A percentile compares a stretch with the other conserved stretches of the same genome.
Evolutionary conservation across 1,140 invertebrate species (phyloP).

Genomic region (Harpegnathos saltator): DNA sequence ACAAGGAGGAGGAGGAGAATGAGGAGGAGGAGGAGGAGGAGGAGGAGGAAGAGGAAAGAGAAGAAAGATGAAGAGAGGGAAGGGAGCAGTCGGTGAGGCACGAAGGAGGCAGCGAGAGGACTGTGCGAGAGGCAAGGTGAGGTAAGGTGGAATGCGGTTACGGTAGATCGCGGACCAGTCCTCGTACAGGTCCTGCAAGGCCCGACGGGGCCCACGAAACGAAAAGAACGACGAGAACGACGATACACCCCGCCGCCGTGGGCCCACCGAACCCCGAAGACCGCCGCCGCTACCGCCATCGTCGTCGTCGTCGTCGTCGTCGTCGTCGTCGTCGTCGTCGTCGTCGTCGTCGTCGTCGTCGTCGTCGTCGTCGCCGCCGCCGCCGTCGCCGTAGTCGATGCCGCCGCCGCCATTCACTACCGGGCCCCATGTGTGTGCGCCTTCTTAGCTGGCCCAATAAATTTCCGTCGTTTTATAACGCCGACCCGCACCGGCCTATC

Average conservation of each 20-base stretch:
- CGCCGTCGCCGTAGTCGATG: neutral
- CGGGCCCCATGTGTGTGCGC: constrained; percentile 32
- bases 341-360: too few relatives aligned
- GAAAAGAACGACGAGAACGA: constrained; percentile 68
- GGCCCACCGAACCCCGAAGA: constrained; percentile 50
- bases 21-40: constrained; percentile 26
- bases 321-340: too few relatives aligned
- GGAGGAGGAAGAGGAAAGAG: constrained; percentile 1
- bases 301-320: too few relatives aligned
- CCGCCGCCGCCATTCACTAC: constrained; percentile 72
- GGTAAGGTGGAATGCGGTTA: constrained; percentile 79
- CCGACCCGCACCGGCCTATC: constrained; percentile 20
- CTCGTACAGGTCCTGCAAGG: constrained; percentile 72
- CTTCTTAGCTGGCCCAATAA: constrained; percentile 61
- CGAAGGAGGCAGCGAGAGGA: constrained; percentile 44
- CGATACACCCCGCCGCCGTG: constrained; percentile 36
- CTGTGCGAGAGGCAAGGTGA: constrained; percentile 62
- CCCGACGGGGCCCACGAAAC: constrained; percentile 65
- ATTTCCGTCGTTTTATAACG: constrained; percentile 69
- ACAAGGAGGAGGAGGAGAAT: neutral
- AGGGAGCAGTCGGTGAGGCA: constrained; percentile 56
- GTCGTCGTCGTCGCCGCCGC: too few relatives aligned
- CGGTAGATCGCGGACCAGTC: constrained; percentile 81
- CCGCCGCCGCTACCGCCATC: constrained; percentile 62
- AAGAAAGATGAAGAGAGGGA: constrained; percentile 33